Evolutionary conservation across 2,113 vertebrate species (phyloP).

Genomic region (Onychostruthus taczanowskii): DNA sequence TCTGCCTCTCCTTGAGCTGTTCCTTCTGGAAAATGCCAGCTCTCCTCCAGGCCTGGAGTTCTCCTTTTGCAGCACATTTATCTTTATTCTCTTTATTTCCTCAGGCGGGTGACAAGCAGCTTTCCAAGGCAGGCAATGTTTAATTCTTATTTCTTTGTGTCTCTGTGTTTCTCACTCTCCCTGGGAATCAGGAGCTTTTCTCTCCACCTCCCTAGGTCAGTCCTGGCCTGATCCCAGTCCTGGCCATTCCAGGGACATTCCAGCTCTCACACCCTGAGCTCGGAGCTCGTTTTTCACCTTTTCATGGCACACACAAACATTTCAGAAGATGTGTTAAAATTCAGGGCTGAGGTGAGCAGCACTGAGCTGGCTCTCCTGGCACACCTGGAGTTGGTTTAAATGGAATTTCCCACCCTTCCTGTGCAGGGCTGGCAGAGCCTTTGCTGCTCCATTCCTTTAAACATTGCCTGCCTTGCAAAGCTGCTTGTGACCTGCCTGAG

Average conservation of each 20-base stretch:
- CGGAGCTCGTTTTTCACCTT: background rate
- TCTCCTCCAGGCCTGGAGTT: background rate
- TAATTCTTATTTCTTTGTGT: background rate
- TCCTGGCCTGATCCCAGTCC: background rate
- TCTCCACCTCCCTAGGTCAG: background rate
- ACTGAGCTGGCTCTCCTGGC: background rate
- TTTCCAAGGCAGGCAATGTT: background rate
- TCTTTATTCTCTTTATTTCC: background rate
- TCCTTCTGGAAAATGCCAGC: background rate
- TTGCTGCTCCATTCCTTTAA: background rate
- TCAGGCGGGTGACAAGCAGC: background rate
- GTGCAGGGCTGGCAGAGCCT: background rate
- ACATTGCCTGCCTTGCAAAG: background rate
- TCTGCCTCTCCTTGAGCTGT: background rate
- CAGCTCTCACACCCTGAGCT: too few species aligned
- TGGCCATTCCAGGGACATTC: background rate
- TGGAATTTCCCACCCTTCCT: background rate
- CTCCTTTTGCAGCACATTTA: background rate
- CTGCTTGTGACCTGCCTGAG: background rate
- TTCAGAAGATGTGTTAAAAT: background rate
- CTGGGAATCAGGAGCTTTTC: background rate
- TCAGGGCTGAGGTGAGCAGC: rapidly evolving
- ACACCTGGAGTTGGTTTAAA: rapidly evolving
- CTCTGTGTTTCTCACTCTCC: background rate
- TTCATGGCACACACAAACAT: background rate